These are phyloP conservation scores for Microplitis deprimator DNA, from an alignment of 2,888 invertebrate genomes.

Conservation along the genomic window DNA sequence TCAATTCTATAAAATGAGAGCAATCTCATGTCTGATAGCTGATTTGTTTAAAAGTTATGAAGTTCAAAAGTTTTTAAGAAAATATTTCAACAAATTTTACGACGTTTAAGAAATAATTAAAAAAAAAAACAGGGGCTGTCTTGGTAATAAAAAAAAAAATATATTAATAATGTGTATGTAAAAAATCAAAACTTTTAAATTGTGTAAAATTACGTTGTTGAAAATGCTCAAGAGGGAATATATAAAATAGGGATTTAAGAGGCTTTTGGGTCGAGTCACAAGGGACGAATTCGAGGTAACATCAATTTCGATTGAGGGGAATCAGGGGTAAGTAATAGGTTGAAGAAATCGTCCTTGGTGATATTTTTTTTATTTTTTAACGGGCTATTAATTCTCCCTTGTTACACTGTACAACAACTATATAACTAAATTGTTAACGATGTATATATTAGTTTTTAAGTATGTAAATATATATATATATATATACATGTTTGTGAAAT, in stretches of 20 bases:
- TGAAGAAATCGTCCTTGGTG: constrained; percentile 30
- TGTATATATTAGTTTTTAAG: neutral
- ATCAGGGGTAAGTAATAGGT: constrained; percentile 23
- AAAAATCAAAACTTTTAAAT: neutral
- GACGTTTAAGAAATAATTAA: neutral
- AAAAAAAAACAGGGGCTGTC: neutral
- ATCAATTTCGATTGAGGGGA: constrained; percentile 35
- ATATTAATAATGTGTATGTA: neutral
- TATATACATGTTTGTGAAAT: neutral
- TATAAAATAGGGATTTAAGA: constrained; percentile 6
- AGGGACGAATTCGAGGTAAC: constrained; percentile 31
- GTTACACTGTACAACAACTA: neutral
- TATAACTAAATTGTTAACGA: constrained; percentile 1
- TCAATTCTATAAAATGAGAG: no score
- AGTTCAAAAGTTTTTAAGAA: no score
- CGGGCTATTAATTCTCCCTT: neutral
- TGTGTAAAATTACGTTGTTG: constrained; percentile 10
- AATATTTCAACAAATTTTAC: neutral
- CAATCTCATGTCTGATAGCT: no score
- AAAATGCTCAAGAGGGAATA: constrained; percentile 16
- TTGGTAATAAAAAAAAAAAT: neutral
- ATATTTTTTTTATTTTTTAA: neutral
- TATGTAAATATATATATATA: neutral
- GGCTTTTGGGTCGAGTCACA: constrained; percentile 14
- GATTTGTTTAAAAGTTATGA: no score